Evolutionary conservation across 92 coral and sea anemone species (phyloP).

Genomic region (Pocillopora meandrina): DNA sequence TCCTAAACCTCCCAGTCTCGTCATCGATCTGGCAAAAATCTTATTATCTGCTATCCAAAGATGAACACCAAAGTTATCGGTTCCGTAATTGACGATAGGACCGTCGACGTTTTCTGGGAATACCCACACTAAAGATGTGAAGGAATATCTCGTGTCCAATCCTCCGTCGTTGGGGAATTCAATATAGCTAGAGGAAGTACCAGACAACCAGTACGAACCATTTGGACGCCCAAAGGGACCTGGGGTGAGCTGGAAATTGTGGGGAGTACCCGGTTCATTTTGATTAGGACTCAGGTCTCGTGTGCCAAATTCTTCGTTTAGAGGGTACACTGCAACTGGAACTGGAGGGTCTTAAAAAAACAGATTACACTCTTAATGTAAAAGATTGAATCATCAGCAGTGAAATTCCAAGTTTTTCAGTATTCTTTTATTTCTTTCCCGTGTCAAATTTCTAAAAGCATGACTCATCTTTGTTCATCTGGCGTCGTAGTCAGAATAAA

Average conservation of each 20-base stretch:
- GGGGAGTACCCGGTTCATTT: conserved; percentile 21
- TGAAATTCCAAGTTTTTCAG: too few relatives aligned
- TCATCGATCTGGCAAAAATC: neutral
- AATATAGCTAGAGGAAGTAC: conserved; percentile 37
- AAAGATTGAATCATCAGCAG: too few relatives aligned
- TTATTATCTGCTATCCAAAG: neutral
- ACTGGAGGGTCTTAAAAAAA: conserved; percentile 3
- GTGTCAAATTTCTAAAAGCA: too few relatives aligned
- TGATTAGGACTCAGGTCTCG: conserved; percentile 33
- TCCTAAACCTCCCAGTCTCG: neutral
- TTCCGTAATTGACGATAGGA: conserved; percentile 4
- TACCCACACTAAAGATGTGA: conserved; percentile 7
- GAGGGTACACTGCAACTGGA: conserved; percentile 40
- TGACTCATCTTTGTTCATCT: too few relatives aligned
- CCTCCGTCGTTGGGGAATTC: conserved; percentile 32
- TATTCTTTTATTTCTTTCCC: too few relatives aligned
- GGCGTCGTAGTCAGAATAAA: too few relatives aligned
- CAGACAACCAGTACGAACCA: conserved; percentile 46
- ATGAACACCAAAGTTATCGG: conserved; percentile 1
- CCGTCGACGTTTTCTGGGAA: conserved; percentile 20
- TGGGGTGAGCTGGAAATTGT: conserved; percentile 27
- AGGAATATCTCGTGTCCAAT: conserved; percentile 30
- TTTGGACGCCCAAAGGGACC: conserved; percentile 46
- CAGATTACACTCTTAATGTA: neutral
- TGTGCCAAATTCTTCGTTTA: conserved; percentile 25